Evolutionary conservation across 2,113 vertebrate genomes (phyloP).

Genomic region (Gasterosteus aculeatus): DNA sequence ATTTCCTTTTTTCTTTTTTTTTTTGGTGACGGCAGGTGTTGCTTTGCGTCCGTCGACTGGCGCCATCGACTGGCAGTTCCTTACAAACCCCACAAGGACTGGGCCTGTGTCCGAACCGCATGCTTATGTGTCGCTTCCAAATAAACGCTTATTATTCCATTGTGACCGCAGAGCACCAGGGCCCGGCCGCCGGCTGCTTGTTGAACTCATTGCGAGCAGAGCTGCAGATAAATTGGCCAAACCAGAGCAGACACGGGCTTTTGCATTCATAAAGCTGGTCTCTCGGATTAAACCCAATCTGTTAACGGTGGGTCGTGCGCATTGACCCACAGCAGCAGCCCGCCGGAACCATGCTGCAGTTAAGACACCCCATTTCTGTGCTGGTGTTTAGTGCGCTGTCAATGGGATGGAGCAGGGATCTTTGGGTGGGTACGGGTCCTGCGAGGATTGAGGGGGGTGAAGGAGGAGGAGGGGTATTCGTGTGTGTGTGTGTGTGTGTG

Average conservation of each 20-base stretch:
- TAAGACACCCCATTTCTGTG: constrained; percentile 13
- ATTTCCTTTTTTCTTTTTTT: no score
- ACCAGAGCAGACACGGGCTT: constrained; percentile 61
- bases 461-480: constrained; percentile 8
- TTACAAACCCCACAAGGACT: not conserved
- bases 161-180: constrained; percentile 48
- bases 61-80: not conserved
- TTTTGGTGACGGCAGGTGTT: constrained; percentile 57
- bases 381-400: constrained; percentile 17
- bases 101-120: constrained; percentile 11
- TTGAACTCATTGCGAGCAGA: constrained; percentile 54
- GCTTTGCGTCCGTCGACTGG: constrained; percentile 28
- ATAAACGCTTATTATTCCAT: constrained; percentile 18
- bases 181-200: constrained; percentile 32
- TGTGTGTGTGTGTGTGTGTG: not conserved
- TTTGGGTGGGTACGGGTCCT: constrained; percentile 54
- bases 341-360: constrained; percentile 17
- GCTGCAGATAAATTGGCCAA: constrained; percentile 71
- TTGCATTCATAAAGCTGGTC: constrained; percentile 53
- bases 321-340: constrained; percentile 35
- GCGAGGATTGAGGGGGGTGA: constrained; percentile 38
- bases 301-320: constrained; percentile 45
- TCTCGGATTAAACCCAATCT: constrained; percentile 71
- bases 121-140: not conserved
- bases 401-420: constrained; percentile 42